Evolutionary conservation across 2,888 invertebrate species (phyloP), one percentile per base, ranked within the genome.

Genomic region (Acleris holmiana): DNA sequence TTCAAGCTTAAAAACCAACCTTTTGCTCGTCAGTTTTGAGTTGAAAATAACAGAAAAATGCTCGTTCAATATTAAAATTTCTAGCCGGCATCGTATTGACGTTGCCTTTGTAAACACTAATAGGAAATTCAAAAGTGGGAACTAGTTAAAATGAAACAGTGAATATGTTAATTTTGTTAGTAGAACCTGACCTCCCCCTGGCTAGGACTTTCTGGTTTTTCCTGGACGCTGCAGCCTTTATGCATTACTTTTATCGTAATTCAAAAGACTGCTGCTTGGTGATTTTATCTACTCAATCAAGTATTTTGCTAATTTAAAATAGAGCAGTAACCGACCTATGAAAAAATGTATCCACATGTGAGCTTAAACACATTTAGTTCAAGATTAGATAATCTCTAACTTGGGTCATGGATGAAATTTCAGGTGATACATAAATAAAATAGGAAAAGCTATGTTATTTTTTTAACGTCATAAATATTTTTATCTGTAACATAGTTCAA

Each of bases 71-170:
- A 76, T 80, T 80, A 77, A 80, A 79, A 80, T 79, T 78, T 82
- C 84, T 80, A 78, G 83, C 87, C 84, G 84, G 75, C 82, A 80
- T 77, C 77, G 77, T 89, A 85, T 91, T 90, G 87, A 89, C 89
- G 84, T 83, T 86, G 81, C 89, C 88, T 91, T 88, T 86, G 89
- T 91, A 90, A 90, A 90, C 83, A 91, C 82, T 90, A 89, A 91
- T 90, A 91, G 86, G 85, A 86, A 89, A 89, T 90, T 89, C 86
- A 88, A 90, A 91, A 91, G 86, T 88, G 86, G 89, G 82, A 88
- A 88, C 87, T 84, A 88, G 88, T 89, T 85, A 85, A 85, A 88
- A 85, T 84, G 89, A 89, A 90, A 90, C 89, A 90, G 85, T 89
- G 86, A 83, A 89, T 87, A 89, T 88, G 88, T 85, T 91, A 89